These are phyloP conservation scores for Ctenicera cuprea DNA, from an alignment of 2,888 invertebrate species.

Conservation along the genomic window DNA sequence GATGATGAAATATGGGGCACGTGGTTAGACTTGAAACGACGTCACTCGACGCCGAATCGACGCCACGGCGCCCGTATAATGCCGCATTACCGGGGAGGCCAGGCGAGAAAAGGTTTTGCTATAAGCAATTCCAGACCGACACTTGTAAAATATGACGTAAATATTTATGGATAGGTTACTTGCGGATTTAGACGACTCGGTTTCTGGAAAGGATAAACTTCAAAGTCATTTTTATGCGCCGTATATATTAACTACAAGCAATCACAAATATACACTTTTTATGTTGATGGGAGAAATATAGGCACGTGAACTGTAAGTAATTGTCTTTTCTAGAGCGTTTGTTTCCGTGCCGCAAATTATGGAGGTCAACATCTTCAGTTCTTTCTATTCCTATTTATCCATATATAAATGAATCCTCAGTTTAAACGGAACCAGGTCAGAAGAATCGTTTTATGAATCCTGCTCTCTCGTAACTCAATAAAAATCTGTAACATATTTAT, in stretches of 20 bases:
- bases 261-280: constrained; percentile 7
- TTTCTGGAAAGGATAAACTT: constrained; percentile 39
- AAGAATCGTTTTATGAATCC: constrained; percentile 46
- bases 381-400: constrained; percentile 38
- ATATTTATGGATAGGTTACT: constrained; percentile 61
- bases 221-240: constrained; percentile 32
- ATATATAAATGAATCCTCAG: constrained; percentile 52
- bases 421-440: constrained; percentile 56
- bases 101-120: constrained; percentile 65
- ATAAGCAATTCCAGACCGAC: constrained; percentile 62
- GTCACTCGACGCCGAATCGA: constrained; percentile 76
- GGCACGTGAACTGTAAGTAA: background rate
- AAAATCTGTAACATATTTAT: constrained; percentile 21
- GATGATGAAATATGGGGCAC: constrained; percentile 85
- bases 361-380: constrained; percentile 53
- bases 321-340: constrained; percentile 23
- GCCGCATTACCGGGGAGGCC: constrained; percentile 67
- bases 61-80: constrained; percentile 72
- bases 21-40: constrained; percentile 85
- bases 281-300: background rate
- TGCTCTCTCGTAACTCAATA: constrained; percentile 20
- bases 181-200: constrained; percentile 46
- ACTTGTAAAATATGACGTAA: constrained; percentile 64
- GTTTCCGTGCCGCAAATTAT: constrained; percentile 48
- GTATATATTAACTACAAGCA: constrained; percentile 20